A percentile compares a stretch with the other conserved stretches of the same genome.
Evolutionary conservation across 2,113 vertebrate species (phyloP).

Genomic region (Hepsetus odoe): DNA sequence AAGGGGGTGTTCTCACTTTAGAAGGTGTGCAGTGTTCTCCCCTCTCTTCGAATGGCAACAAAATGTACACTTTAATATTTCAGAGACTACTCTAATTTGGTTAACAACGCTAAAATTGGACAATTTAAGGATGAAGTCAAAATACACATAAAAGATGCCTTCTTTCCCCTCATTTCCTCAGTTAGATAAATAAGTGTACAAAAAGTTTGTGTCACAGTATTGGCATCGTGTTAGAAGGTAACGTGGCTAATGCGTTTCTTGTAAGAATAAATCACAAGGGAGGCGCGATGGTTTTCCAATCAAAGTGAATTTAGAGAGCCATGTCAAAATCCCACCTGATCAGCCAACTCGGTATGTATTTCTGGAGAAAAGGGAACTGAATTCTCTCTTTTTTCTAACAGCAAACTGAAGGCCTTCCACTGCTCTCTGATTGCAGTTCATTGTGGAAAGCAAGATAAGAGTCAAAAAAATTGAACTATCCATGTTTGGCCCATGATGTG

Average conservation of each 20-base stretch:
- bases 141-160: slow-evolving; percentile 71
- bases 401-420: not conserved
- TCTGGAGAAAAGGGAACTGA: not conserved
- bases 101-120: slow-evolving; percentile 83
- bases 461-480: not conserved
- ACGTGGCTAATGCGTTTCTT: not conserved
- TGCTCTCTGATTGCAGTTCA: not conserved
- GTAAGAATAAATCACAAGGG: not conserved
- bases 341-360: not conserved
- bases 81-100: slow-evolving; percentile 88
- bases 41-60: slow-evolving; percentile 73
- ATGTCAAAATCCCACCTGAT: not conserved
- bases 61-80: slow-evolving; percentile 86
- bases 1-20: slow-evolving; percentile 64
- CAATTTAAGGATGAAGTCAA: slow-evolving; percentile 77
- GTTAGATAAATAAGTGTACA: slow-evolving; percentile 3
- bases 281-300: not conserved
- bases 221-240: slow-evolving; percentile 22
- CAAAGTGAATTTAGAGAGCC: not conserved
- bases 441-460: not conserved
- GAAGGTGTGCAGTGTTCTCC: slow-evolving; percentile 73
- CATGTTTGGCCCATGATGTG: not conserved
- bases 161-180: slow-evolving; percentile 3
- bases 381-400: not conserved
- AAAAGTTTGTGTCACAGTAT: slow-evolving; percentile 32